Evolutionary conservation across 2,797 vertebrate species (phyloP), one percentile per base, ranked within the genome.

Genomic region (Brachymystax lenok): DNA sequence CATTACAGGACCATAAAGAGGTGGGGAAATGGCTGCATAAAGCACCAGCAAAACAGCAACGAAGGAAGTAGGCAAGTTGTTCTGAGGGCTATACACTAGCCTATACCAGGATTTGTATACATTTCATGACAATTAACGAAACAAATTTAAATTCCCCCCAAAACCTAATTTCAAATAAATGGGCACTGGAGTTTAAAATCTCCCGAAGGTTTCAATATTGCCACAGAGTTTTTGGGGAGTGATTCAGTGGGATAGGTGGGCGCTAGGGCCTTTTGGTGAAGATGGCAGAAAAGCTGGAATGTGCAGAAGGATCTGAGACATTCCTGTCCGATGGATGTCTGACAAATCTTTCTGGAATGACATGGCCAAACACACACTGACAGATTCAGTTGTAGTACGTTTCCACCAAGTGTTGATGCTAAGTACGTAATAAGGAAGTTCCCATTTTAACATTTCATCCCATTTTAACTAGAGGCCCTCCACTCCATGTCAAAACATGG

Each of bases 221-320:
- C 40, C 19, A n/a, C 4, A 0, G 63, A 27, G 54, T n/a, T n/a
- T 19, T n/a, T 10, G 40, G 40, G 8, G 40, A 40, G 8, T 40
- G 8, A 40, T 2, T 8, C 10, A 27, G 21, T 71, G 50, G 51
- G 21, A 14, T 71, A 19, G 13, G 46, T 54, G 46, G 30, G 19
- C 4, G n/a, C 19, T 12, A 66, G n/a, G 1, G 12, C 24, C 8
- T 28, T 66, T 27, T 3, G 2, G 7, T 59, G 46, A 35, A 24
- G 35, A 28, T 1, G 2, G 27, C 3, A 3, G 24, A 27, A 13
- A 21, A 3, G 1, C 13, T 52, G 71, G 52, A 81, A 74, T 75
- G 51, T 61, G 40, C 46, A 14, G 28, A 78, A n/a, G 70, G 73
- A 76, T 76, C 51, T 61, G 24, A 17, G 24, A 16, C 5, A 40